Percentiles rank a stretch among this genome's conserved stretches.
Evolutionary conservation across 2,888 invertebrate genomes (phyloP).

Genomic region (Synergus umbraculus): DNA sequence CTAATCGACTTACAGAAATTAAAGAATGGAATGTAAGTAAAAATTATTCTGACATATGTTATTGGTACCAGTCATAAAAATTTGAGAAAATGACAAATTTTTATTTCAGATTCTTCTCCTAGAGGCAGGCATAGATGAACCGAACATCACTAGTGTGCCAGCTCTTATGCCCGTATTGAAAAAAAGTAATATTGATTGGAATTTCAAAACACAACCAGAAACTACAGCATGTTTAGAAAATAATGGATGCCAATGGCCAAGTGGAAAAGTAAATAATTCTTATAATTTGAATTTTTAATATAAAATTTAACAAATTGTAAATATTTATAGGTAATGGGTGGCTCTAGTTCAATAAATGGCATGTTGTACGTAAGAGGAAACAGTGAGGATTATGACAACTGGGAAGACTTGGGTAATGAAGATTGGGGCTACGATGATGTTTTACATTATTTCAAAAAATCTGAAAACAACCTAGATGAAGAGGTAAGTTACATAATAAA

Average conservation of each 20-base stretch:
- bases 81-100: no score
- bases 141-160: conserved; percentile 83
- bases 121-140: conserved; percentile 85
- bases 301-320: not conserved
- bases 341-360: conserved; percentile 81
- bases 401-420: conserved; percentile 77
- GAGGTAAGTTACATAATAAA: conserved; percentile 29
- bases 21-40: conserved; percentile 56
- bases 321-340: conserved; percentile 78
- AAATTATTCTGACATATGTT: not conserved
- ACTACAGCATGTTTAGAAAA: conserved; percentile 81
- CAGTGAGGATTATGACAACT: conserved; percentile 79
- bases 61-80: no score
- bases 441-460: conserved; percentile 76
- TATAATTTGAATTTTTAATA: not conserved
- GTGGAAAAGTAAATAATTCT: conserved; percentile 79
- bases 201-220: conserved; percentile 84
- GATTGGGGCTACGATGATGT: conserved; percentile 79
- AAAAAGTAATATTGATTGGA: conserved; percentile 82
- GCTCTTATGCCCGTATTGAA: conserved; percentile 80
- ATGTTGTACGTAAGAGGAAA: conserved; percentile 82
- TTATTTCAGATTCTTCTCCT: conserved; percentile 80
- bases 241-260: conserved; percentile 82
- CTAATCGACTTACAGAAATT: conserved; percentile 54
- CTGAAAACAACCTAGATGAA: conserved; percentile 71